Evolutionary conservation across 2,797 vertebrate genomes (phyloP), one percentile per base, ranked within the genome.

Genomic region (Tachyglossus aculeatus): DNA sequence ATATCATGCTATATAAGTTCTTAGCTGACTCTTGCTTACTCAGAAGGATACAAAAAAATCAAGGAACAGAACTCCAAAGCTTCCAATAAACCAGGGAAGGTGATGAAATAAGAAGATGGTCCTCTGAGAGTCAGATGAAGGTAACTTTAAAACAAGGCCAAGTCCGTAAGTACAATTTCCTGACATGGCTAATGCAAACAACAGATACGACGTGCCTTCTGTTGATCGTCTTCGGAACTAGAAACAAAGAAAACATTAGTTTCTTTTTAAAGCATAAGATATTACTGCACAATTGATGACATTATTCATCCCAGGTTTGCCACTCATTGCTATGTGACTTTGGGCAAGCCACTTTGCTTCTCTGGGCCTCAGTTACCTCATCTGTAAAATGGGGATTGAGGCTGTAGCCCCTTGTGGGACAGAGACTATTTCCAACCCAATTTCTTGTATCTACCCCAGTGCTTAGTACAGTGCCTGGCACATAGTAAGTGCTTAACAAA

Each of bases 71-170:
- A 93, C 88, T 52, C 90, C 92, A 50, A 93, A 87, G 77, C 90
- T 94, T 61, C 88, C 91, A 19, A 92, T 86, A 34, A 95, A 82
- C 92, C 94, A 94, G 13, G 91, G 89, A 68, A 94, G 80, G 74
- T 90, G 91, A 71, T 91, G 88, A 51, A 89, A 39, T 65, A 93
- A 87, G 80, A 89, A 93, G 24, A 67, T 62, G 18, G 58, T 78
- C 45, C 22, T 75, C 59, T 80, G 85, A 25, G 80, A 77, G 48
- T 67, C 47, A 9, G 88, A 37, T 7, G 86, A 67, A n/a, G 88
- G 92, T 37, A 88, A 84, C 66, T 94, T 92, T 58, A 93, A 76
- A 8, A 90, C 75, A 55, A 94, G 67, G 19, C 88, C 92, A 61
- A 92, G 63, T 1, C 88, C 91, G 0, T 91, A 93, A 0, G 83